Percentiles rank a stretch among this genome's conserved stretches.
These are phyloP conservation scores for Drosophila watanabei DNA, from an alignment of 1,140 invertebrate genomes.

Conservation along the genomic window DNA sequence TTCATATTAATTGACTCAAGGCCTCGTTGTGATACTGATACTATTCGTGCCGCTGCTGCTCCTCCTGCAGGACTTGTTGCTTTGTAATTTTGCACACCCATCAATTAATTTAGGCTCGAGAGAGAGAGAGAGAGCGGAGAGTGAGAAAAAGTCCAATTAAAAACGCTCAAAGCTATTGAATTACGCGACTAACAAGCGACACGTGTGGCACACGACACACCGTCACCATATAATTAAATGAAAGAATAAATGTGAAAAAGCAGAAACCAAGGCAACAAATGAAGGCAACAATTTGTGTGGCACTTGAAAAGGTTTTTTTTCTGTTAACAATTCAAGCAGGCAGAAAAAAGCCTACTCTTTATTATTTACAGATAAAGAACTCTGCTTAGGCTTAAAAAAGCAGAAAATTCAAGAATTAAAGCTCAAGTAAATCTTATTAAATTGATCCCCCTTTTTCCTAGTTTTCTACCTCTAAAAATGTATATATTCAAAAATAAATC, in stretches of 20 bases:
- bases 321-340: not conserved
- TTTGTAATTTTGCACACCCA: slow-evolving; percentile 59
- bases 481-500: slow-evolving; percentile 37
- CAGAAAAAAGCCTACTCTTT: not conserved
- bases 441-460: not conserved
- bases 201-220: slow-evolving; percentile 45
- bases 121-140: slow-evolving; percentile 15
- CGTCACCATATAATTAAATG: slow-evolving; percentile 44
- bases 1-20: slow-evolving; percentile 61
- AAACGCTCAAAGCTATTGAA: slow-evolving; percentile 47
- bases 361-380: not conserved
- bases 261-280: slow-evolving; percentile 37
- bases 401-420: not conserved
- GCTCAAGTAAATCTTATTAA: not conserved
- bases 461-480: not conserved
- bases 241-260: slow-evolving; percentile 25
- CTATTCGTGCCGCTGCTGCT: slow-evolving; percentile 14
- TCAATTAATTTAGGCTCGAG: slow-evolving; percentile 59
- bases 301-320: slow-evolving; percentile 6
- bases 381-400: not conserved
- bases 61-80: slow-evolving; percentile 28
- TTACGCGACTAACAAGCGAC: slow-evolving; percentile 54
- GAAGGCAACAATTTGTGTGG: slow-evolving; percentile 13
- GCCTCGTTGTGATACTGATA: slow-evolving; percentile 15
- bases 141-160: slow-evolving; percentile 62